phyloP scores from a whole-genome alignment of 2,797 vertebrate species.

The Neosalanx taihuensis region DNA sequence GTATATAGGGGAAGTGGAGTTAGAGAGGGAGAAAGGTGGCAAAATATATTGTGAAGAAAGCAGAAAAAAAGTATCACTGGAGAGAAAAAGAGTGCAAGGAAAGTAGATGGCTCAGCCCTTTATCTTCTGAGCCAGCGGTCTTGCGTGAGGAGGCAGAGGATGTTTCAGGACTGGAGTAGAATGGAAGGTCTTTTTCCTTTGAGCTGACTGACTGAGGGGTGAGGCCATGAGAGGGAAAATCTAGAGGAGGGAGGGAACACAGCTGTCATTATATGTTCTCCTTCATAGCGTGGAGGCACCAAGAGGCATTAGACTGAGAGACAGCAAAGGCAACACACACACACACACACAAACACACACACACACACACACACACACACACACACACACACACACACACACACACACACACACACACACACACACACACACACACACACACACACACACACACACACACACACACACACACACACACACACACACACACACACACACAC shows the following conservation, averaged over 20 bases:
- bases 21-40: conserved; percentile 28
- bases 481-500: no score
- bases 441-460: no score
- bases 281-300: conserved; percentile 16
- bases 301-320: conserved; percentile 47
- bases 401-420: no score
- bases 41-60: neutral
- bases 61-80: conserved; percentile 28
- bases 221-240: conserved; percentile 13
- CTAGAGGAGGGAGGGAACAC: conserved; percentile 14
- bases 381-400: no score
- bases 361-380: no score
- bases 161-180: conserved; percentile 32
- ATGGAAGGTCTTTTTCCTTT: conserved; percentile 11
- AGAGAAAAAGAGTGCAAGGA: neutral
- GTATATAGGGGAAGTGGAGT: conserved; percentile 5
- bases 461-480: no score
- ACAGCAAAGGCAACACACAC: no score
- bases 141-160: conserved; percentile 24
- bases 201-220: conserved; percentile 23
- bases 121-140: neutral
- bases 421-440: no score
- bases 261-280: conserved; percentile 33
- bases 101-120: neutral
- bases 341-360: no score